phyloP scores from a whole-genome alignment of 2,113 vertebrate genomes.

The Progne subis region DNA sequence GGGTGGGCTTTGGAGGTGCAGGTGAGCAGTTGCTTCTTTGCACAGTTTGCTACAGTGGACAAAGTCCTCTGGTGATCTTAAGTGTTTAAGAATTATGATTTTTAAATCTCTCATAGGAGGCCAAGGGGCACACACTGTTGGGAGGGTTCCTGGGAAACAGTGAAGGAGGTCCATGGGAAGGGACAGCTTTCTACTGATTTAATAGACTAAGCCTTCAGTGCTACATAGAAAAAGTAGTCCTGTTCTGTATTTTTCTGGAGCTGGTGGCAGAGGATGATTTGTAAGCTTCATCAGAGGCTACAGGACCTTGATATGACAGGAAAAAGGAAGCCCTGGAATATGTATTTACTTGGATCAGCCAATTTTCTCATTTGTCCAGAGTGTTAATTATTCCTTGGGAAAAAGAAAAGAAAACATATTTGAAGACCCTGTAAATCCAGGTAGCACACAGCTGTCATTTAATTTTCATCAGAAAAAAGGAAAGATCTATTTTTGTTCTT shows the following conservation, averaged over 20 bases:
- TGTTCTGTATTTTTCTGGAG: neutral
- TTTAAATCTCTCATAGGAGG: neutral
- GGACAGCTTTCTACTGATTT: neutral
- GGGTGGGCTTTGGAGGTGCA: neutral
- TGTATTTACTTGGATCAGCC: neutral
- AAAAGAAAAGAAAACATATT: neutral
- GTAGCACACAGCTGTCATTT: neutral
- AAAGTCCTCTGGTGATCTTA: neutral
- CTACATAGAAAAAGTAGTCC: neutral
- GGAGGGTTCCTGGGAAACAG: neutral
- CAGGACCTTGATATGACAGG: neutral
- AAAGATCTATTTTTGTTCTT: slow-evolving; percentile 36
- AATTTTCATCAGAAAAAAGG: neutral
- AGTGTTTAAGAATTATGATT: neutral
- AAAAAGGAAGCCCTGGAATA: neutral
- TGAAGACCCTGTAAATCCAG: neutral
- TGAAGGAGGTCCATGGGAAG: neutral
- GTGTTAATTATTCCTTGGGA: neutral
- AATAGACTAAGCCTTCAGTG: neutral
- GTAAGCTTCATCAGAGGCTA: neutral
- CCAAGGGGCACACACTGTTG: neutral
- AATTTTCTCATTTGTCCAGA: neutral
- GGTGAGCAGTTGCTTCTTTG: neutral
- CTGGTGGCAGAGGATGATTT: neutral
- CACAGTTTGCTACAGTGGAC: neutral